Evolutionary conservation across 1,140 invertebrate genomes (phyloP).

Genomic region (Drosophila yakuba): DNA sequence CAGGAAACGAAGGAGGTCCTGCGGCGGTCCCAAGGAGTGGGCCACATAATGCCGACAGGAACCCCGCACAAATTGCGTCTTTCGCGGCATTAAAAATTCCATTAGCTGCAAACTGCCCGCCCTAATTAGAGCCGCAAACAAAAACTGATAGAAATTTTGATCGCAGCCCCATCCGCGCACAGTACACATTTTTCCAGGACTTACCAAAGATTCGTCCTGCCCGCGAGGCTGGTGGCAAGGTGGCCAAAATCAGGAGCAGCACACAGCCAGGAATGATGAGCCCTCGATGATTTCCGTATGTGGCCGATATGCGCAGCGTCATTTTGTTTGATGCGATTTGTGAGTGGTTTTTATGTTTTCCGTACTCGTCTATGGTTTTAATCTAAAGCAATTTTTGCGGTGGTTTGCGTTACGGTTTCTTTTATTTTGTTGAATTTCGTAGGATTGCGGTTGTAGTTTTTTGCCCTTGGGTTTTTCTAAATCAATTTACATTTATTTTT

Average conservation of each 20-base stretch:
- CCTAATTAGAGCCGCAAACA: conserved; percentile 63
- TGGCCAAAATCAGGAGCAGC: conserved; percentile 61
- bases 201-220: conserved; percentile 82
- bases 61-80: conserved; percentile 39
- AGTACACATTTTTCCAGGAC: conserved; percentile 20
- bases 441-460: conserved; percentile 25
- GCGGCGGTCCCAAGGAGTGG: not conserved
- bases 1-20: conserved; percentile 10
- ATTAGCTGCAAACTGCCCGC: conserved; percentile 71
- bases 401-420: conserved; percentile 70
- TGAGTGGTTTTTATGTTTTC: conserved; percentile 27
- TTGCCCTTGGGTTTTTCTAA: conserved; percentile 25
- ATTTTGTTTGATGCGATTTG: conserved; percentile 67
- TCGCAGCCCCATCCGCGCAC: conserved; percentile 2
- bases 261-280: conserved; percentile 79
- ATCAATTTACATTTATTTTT: conserved; percentile 47
- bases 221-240: conserved; percentile 51
- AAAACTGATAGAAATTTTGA: conserved; percentile 56
- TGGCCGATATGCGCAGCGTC: conserved; percentile 79
- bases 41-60: conserved; percentile 17
- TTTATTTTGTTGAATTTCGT: conserved; percentile 30
- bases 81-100: conserved; percentile 76
- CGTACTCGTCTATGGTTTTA: conserved; percentile 24
- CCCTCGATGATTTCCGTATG: conserved; percentile 78
- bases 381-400: conserved; percentile 74